Conservation (phyloP, 1,140 invertebrate genomes). For the Bacillus rossius region DNA sequence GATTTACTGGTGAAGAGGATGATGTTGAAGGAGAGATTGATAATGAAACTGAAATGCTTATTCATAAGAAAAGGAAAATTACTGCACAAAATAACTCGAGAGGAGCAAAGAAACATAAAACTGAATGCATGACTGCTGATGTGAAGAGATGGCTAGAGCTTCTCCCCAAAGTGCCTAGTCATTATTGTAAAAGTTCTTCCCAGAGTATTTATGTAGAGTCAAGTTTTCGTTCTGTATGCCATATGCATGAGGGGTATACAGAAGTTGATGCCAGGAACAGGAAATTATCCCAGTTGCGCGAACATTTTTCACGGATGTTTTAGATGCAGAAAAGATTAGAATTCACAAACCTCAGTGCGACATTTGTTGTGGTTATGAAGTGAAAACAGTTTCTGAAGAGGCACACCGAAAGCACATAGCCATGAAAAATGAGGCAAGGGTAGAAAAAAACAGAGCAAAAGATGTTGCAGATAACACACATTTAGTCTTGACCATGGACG, state of each 20-base stretch:
- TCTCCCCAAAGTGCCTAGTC: background rate
- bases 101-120: too few species aligned
- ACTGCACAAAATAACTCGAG: too few species aligned
- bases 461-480: constrained; percentile 1
- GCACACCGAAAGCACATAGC: constrained; percentile 1
- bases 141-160: constrained; percentile 9
- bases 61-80: too few species aligned
- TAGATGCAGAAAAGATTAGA: constrained; percentile 6
- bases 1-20: too few species aligned
- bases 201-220: constrained; percentile 7
- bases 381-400: background rate
- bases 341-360: constrained; percentile 9
- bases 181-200: constrained; percentile 16
- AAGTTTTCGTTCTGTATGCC: constrained; percentile 6
- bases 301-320: constrained; percentile 9
- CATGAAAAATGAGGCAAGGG: constrained; percentile 7
- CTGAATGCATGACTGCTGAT: background rate
- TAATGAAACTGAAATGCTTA: too few species aligned
- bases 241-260: constrained; percentile 2
- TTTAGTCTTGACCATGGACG: constrained; percentile 11
- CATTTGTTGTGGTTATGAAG: constrained; percentile 1
- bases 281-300: constrained; percentile 1
- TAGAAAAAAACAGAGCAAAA: constrained; percentile 13
- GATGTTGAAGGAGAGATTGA: too few species aligned
- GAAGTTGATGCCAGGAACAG: too few species aligned